Percentiles rank a stretch among this genome's conserved stretches.
These are phyloP conservation scores for Agrochola macilenta DNA, from an alignment of 2,888 invertebrate genomes.

Conservation along the genomic window DNA sequence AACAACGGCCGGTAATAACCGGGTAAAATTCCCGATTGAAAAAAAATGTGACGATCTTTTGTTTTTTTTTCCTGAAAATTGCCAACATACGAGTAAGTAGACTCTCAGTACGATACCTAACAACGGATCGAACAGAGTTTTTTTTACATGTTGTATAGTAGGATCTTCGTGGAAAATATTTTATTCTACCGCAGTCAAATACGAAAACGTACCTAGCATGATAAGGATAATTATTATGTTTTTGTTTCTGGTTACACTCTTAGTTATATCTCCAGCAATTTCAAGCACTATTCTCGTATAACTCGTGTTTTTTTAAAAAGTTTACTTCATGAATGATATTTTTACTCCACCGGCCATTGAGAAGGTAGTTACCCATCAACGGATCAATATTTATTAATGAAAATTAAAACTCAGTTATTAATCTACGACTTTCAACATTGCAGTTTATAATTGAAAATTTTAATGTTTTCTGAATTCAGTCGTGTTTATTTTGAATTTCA, in stretches of 20 bases:
- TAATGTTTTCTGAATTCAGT: conserved; percentile 35
- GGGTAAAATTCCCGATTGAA: no score
- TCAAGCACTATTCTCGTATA: neutral
- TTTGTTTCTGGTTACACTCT: neutral
- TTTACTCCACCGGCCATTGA: neutral
- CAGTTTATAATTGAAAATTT: conserved; percentile 50
- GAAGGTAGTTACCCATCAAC: neutral
- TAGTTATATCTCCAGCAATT: neutral
- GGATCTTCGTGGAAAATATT: neutral
- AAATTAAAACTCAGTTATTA: conserved; percentile 29
- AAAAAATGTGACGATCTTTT: no score
- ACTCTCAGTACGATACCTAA: no score
- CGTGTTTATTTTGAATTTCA: conserved; percentile 48
- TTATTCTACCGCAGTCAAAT: neutral
- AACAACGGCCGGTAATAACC: no score
- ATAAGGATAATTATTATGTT: neutral
- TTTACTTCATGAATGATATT: neutral
- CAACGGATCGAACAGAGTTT: no score
- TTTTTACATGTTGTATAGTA: no score
- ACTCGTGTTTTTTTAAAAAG: neutral
- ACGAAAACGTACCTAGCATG: neutral
- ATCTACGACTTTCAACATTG: conserved; percentile 42
- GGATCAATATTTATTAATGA: neutral
- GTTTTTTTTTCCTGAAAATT: no score
- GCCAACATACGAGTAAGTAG: no score